Evolutionary conservation across 2,888 invertebrate genomes (phyloP), one percentile per base, ranked within the genome.

Genomic region (Epirrhoe tristata): DNA sequence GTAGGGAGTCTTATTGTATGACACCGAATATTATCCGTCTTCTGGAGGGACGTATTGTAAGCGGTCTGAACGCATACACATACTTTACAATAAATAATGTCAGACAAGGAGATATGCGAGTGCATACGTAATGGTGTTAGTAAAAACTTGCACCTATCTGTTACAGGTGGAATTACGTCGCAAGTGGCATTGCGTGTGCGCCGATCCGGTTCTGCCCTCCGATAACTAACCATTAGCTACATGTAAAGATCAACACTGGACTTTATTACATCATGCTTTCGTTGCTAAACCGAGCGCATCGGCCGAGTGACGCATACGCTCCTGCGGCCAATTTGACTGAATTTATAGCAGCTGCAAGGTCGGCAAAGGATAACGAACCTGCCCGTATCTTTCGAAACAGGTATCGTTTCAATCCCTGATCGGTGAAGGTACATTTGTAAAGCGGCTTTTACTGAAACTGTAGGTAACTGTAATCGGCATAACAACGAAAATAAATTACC

Each of bases 331-430:
- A 90, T 90, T 90, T 85, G 86, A 84, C 89, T 85, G 83, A 89
- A 90, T 92, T 90, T 88, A 90, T 89, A 85, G 84, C 87, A 87
- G 84, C 87, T 85, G 87, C 91, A 92, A 92, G 93, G 92, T 90
- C 92, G 90, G 76, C 77, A 74, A 85, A 90, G 93, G 88, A 91
- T 89, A 88, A 87, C 86, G 91, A 92, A 89, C 93, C 83, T 84
- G 71, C 75, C 79, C 73, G 75, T 77, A 75, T 76, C 76, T 86
- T 84, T 84, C 81, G 84, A 85, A 87, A 84, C 84, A 80, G 81
- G 81, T 81, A 80, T 78, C 78, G 77, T 43, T 68, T 75, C 65
- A 71, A 73, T 65, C 39, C 66, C 67, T 74, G 77, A 79, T 83
- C 79, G 78, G 76, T 72, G 24, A 24, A 24, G 24, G 63, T 67